Evolutionary conservation across 1,140 invertebrate species (phyloP).

Genomic region (fruit fly (Drosophila melanogaster)): Release_6_plus_ISO1_MT NT_037436.4:12462501-12463000

Average conservation of each 20-base stretch:
- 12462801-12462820: constrained; percentile 51
- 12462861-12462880: constrained; percentile 63
- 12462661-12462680: constrained; percentile 22
- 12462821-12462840: constrained; percentile 41
- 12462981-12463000: constrained; percentile 3
- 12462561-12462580: constrained; percentile 8
- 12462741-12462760: constrained; percentile 81
- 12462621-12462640: constrained; percentile 72
- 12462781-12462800: constrained; percentile 66
- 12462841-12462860: constrained; percentile 66
- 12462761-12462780: constrained; percentile 78
- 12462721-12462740: constrained; percentile 65
- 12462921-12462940: constrained; percentile 6
- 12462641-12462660: constrained; percentile 32
- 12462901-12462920: constrained; percentile 56
- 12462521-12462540: constrained; percentile 25
- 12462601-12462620: constrained; percentile 46
- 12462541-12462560: constrained; percentile 42
- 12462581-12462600: constrained; percentile 27
- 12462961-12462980: not conserved
- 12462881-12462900: constrained; percentile 80
- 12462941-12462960: not conserved
- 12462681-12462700: constrained; percentile 50
- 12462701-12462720: constrained; percentile 52
- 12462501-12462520: not conserved